These are phyloP conservation scores for Hemicrepidius hirtus DNA, from an alignment of 2,888 invertebrate species.

Conservation along the genomic window DNA sequence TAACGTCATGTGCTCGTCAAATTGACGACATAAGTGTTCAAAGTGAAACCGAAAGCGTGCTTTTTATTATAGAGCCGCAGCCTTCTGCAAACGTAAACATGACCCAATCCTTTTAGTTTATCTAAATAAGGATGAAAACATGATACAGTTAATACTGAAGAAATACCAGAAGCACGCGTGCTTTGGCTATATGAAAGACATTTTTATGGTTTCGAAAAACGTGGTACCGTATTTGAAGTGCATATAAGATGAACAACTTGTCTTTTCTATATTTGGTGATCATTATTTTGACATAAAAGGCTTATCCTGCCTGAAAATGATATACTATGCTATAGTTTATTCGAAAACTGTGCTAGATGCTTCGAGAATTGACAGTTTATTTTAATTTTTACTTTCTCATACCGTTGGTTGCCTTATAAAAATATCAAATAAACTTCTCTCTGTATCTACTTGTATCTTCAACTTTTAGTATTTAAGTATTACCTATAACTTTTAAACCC, in stretches of 20 bases:
- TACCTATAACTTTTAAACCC: too few species aligned
- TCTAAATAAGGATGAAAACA: conserved; percentile 1
- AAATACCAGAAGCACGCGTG: conserved; percentile 35
- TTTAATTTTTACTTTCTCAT: conserved; percentile 23
- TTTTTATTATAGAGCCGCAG: conserved; percentile 6
- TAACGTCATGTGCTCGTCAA: conserved; percentile 26
- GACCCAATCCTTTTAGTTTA: background rate
- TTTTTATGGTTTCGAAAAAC: conserved; percentile 37
- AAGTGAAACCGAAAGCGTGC: conserved; percentile 29
- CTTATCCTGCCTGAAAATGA: conserved; percentile 47
- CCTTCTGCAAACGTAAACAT: conserved; percentile 1
- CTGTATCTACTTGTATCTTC: too few species aligned
- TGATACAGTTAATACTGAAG: conserved; percentile 15
- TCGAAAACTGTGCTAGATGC: conserved; percentile 37
- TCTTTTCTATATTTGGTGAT: conserved; percentile 50
- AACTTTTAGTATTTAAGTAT: too few species aligned
- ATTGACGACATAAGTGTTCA: conserved; percentile 20
- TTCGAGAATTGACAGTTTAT: conserved; percentile 24
- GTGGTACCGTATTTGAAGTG: conserved; percentile 42
- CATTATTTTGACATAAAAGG: conserved; percentile 51
- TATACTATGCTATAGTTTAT: conserved; percentile 38
- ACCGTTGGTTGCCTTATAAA: too few species aligned
- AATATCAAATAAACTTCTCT: too few species aligned
- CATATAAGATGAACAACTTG: conserved; percentile 43
- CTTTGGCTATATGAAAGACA: conserved; percentile 24